Percentiles rank a stretch among this genome's conserved stretches.
Conservation (phyloP, 2,113 vertebrate species). For the Marcusenius ussheri region DNA sequence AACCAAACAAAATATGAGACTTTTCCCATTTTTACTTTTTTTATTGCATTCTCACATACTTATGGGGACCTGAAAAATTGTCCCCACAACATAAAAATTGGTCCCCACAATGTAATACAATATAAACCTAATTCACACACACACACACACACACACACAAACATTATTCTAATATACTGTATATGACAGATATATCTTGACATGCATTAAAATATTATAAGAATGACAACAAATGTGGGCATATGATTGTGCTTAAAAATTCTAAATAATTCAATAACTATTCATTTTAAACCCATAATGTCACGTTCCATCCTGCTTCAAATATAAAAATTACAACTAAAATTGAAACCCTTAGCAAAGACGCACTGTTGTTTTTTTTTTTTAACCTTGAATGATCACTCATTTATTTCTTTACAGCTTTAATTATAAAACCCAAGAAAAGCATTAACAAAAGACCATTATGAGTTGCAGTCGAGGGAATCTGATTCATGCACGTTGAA, state of each 20-base stretch:
- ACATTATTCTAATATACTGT: neutral
- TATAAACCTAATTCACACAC: neutral
- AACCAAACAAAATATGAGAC: neutral
- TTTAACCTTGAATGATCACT: neutral
- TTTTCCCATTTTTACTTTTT: neutral
- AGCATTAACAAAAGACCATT: neutral
- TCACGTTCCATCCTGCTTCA: neutral
- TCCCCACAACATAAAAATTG: too few species aligned
- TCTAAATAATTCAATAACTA: neutral
- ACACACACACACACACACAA: neutral
- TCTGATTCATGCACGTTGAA: neutral
- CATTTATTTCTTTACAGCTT: neutral
- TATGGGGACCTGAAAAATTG: too few species aligned
- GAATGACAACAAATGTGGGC: neutral
- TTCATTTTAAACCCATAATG: neutral
- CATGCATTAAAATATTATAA: neutral
- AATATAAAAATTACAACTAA: neutral
- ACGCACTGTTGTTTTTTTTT: neutral
- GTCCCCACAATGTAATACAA: neutral
- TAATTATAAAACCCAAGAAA: neutral
- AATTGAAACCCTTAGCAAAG: neutral
- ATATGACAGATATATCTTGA: neutral
- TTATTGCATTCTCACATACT: neutral
- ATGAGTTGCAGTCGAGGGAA: neutral
- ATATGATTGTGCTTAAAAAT: neutral